These are phyloP conservation scores for Sinocyclocheilus maitianheensis DNA, from an alignment of 2,113 vertebrate genomes.

Conservation along the genomic window DNA sequence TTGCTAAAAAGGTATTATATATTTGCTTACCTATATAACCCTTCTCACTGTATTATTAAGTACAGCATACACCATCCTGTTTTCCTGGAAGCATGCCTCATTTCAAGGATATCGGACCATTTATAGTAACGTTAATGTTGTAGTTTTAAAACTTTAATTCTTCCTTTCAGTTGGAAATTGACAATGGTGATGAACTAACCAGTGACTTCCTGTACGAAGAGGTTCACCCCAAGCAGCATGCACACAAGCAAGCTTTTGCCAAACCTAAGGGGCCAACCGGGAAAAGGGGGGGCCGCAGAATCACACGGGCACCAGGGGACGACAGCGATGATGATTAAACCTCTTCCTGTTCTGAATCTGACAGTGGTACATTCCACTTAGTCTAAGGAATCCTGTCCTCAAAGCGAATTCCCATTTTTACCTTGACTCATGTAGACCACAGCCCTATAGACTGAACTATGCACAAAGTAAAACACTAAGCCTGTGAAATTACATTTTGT, in stretches of 20 bases:
- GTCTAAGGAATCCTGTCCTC: conserved; percentile 20
- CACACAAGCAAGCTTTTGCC: conserved; percentile 84
- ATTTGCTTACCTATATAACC: not conserved
- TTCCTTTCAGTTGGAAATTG: conserved; percentile 83
- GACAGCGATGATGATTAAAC: conserved; percentile 61
- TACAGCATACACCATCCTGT: not conserved
- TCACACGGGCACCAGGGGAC: conserved; percentile 82
- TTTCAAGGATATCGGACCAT: too few species aligned
- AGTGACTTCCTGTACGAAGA: conserved; percentile 88
- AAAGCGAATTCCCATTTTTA: conserved; percentile 23
- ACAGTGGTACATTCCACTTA: conserved; percentile 47
- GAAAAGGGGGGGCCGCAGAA: conserved; percentile 81
- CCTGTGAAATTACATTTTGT: conserved; percentile 38
- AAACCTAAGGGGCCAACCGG: conserved; percentile 87
- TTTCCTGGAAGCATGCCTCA: not conserved
- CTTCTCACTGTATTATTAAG: not conserved
- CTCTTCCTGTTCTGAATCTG: not conserved
- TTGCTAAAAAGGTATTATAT: conserved; percentile 80
- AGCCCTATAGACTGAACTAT: conserved; percentile 46
- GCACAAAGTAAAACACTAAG: conserved; percentile 43
- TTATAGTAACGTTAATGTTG: not conserved
- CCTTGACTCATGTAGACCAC: conserved; percentile 39
- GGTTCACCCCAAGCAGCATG: conserved; percentile 86
- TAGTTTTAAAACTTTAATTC: not conserved
- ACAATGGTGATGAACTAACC: conserved; percentile 85